Conservation (phyloP, 2,113 vertebrate genomes). For the Anguilla japonica region DNA sequence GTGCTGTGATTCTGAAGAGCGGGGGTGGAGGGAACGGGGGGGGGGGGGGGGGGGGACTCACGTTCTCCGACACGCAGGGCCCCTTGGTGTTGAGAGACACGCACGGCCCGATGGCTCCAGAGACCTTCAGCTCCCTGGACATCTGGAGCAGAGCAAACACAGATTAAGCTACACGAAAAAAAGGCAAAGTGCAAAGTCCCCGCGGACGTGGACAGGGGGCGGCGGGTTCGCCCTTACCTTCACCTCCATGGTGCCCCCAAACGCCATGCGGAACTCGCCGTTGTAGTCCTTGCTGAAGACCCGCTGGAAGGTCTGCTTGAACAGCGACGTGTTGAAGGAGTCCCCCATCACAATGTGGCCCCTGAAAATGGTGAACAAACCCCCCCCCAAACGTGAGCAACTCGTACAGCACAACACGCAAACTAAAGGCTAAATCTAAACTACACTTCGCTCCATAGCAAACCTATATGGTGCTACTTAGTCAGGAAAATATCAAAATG, state of each 20-base stretch:
- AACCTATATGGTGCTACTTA: neutral
- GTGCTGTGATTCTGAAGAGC: neutral
- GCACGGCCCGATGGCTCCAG: constrained; percentile 89
- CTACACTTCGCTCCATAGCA: neutral
- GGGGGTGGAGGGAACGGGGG: neutral
- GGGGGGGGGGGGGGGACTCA: constrained; percentile 63
- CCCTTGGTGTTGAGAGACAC: constrained; percentile 88
- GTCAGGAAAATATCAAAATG: no score
- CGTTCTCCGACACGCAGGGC: constrained; percentile 88
- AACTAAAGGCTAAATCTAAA: neutral
- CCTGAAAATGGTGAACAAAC: constrained; percentile 65
- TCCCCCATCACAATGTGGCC: constrained; percentile 97
- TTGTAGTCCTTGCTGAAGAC: constrained; percentile 91
- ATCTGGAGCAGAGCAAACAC: constrained; percentile 67
- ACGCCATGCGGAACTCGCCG: constrained; percentile 92
- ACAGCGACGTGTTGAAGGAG: constrained; percentile 97
- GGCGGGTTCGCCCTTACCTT: constrained; percentile 73
- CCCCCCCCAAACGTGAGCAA: neutral
- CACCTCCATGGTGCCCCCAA: constrained; percentile 88
- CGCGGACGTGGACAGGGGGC: no score
- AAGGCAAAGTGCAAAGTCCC: neutral
- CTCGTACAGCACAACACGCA: neutral
- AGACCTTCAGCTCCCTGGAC: constrained; percentile 90
- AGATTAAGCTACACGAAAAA: neutral
- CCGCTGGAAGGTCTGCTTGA: constrained; percentile 98